Base-by-base conservation (phyloP, 2,888 invertebrate genomes). In the Megaustenia siamemsis region DNA sequence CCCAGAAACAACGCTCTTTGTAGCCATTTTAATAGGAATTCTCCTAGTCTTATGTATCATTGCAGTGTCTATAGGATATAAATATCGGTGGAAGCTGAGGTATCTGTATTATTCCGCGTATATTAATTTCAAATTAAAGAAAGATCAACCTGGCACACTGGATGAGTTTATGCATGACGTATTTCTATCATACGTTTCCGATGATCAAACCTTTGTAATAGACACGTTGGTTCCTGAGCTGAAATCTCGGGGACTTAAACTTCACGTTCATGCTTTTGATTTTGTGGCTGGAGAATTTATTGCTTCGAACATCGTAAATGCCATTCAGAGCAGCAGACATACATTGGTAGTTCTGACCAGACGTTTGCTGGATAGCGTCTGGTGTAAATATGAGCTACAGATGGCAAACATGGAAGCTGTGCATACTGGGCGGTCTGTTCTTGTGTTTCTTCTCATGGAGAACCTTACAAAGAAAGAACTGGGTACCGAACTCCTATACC, bases 381-480 rank as follows among this genome's bases (percentile, higher is more conserved):
- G 84, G 84, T 80, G 84, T 43, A 56, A 53, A 38, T 84, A 68
- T 73, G 84, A 84, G 43, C 68, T 84, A 21, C 85, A 85, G 69
- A 85, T 85, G 85, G 85, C 85, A 18, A 81, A 76, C n/a, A 85
- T 82, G 81, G 81, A 85, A 45, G 18, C 18, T 3, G 56, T 63
- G 2, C 68, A 85, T 45, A 82, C 82, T 8, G 85, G 82, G 0
- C 49, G 85, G 10, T 40, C 66, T 53, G 85, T 85, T 32, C 66
- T 85, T 68, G 73, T 85, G 21, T 82, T 85, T 24, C 81, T 85
- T n/a, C 68, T 85, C 12, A 81, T 76, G 76, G 81, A 85, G 35
- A 18, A 66, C n/a, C n/a, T 85, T 8, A 28, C 76, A 5, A 68
- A 66, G 12, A 40, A 69, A 32, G 68, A 77, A 40, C 68, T 82